Percentiles rank a stretch among this genome's conserved stretches.
phyloP scores from a whole-genome alignment of 2,888 invertebrate genomes.

The Himalopsyche japonica region DNA sequence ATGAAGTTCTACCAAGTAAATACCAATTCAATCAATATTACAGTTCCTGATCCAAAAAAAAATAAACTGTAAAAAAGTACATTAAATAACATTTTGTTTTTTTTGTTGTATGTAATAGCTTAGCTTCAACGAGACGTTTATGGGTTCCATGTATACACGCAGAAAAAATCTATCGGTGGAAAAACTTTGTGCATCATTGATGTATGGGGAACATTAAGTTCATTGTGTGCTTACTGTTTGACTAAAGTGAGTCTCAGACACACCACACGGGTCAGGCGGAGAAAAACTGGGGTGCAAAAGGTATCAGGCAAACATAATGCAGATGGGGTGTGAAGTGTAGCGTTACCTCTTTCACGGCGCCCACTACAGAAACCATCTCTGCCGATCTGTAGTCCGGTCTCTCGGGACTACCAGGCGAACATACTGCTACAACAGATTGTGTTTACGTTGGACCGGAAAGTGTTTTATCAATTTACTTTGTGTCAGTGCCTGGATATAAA shows the following conservation, averaged over 20 bases:
- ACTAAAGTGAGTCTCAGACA: conserved; percentile 1
- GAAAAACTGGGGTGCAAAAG: background rate
- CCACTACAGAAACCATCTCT: background rate
- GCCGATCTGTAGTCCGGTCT: background rate
- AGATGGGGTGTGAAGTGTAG: conserved; percentile 26
- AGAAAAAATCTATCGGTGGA: background rate
- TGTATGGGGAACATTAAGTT: background rate
- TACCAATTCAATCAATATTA: too few relatives aligned
- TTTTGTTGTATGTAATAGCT: too few relatives aligned
- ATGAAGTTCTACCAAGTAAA: too few relatives aligned
- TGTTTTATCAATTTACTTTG: conserved; percentile 37
- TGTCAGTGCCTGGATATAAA: conserved; percentile 24
- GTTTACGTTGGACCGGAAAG: conserved; percentile 33
- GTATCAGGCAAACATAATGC: background rate
- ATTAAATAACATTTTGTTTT: too few relatives aligned
- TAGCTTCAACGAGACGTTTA: too few relatives aligned
- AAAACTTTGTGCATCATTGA: background rate
- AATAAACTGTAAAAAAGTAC: too few relatives aligned
- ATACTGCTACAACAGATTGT: conserved; percentile 29
- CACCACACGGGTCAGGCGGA: conserved; percentile 12
- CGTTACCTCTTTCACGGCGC: conserved; percentile 3
- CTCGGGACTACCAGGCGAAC: background rate
- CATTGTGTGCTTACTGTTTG: conserved; percentile 19
- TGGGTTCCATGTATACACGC: too few relatives aligned
- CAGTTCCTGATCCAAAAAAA: too few relatives aligned